Evolutionary conservation across 2,888 invertebrate genomes (phyloP), one percentile per base, ranked within the genome.

Genomic region (Philereme vetulata): DNA sequence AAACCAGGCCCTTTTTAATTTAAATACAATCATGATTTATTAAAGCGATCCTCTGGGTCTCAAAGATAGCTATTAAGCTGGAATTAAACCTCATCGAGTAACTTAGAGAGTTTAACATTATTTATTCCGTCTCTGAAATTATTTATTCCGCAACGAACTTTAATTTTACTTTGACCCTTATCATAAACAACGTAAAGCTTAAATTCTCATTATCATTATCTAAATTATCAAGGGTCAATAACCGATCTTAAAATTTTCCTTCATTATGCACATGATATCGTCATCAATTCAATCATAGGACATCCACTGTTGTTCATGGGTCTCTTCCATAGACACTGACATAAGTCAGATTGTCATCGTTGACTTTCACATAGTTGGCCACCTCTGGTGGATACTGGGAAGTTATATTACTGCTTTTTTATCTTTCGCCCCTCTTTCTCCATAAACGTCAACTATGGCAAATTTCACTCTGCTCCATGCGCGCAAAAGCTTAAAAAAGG

Each of bases 71-170:
- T 74, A 74, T 76, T 75, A 76, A 71, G 72, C 70, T 68, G 64
- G 66, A 80, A 81, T 81, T 79, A 76, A 78, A 80, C 79, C 78
- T 70, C 58, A 62, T 53, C 60, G 56, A 59, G 72, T 62, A 68
- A 74, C 66, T 72, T 72, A 69, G 73, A 72, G 69, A 75, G 74
- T 77, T 82, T 75, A 70, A 74, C 74, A 79, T 82, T 82, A 82
- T 80, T 82, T 82, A 83, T 82, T 76, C 74, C 73, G 68, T 72
- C 67, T 72, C 74, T 68, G 66, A 70, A 75, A 74, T 77, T 74
- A 76, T 82, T 81, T 76, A 76, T 74, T 64, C 57, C 59, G 70
- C 65, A 54, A 56, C 51, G 34, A n/a, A 36, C 21, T 38, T 35
- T 8, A 47, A 49, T 47, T 63, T 36, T 6, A 36, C 4, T 33